Evolutionary conservation across 2,888 invertebrate genomes (phyloP), one percentile per base, ranked within the genome.

Genomic region (Agelastica alni): DNA sequence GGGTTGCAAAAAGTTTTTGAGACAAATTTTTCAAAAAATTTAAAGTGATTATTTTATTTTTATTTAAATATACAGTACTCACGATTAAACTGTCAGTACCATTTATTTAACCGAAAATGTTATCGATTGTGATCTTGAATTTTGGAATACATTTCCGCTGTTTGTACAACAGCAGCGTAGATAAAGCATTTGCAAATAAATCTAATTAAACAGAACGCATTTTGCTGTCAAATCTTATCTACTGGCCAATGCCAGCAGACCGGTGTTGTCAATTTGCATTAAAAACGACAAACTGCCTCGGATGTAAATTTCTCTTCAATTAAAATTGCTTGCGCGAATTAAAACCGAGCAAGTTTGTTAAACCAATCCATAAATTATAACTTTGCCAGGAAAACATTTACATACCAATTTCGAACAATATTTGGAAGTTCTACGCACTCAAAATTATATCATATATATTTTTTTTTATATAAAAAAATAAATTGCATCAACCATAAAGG

Each of bases 321-420:
- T 48, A 48, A 48, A 48, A 48, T 48, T 48, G 39, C 47, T 41
- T 48, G 39, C 20, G 48, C 39, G 48, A 48, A 48, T 48, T 48
- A 48, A 48, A 48, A 48, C 12, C 48, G n/a, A 30, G 37, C 47
- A 28, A 18, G 37, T 28, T 16, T 6, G 37, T 34, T 12, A 30
- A 30, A 28, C 28, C 47, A 28, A 37, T 37, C 48, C 30, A 48
- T 48, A 48, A 48, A 48, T 48, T 48, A 48, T 39, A 48, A 31
- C 39, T 48, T 48, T 41, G 39, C 17, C 39, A 41, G 39, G 48
- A 48, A 48, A 48, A 48, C 48, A 48, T 48, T 48, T 48, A 48
- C 48, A 48, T 48, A 48, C 48, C 20, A 30, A 48, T 48, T 39
- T 41, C 45, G 34, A 41, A 47, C 47, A 37, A 39, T 47, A 39